A percentile compares a stretch with the other conserved stretches of the same genome.
phyloP scores from a whole-genome alignment of 2,797 vertebrate species.

The Linurgus olivaceus region DNA sequence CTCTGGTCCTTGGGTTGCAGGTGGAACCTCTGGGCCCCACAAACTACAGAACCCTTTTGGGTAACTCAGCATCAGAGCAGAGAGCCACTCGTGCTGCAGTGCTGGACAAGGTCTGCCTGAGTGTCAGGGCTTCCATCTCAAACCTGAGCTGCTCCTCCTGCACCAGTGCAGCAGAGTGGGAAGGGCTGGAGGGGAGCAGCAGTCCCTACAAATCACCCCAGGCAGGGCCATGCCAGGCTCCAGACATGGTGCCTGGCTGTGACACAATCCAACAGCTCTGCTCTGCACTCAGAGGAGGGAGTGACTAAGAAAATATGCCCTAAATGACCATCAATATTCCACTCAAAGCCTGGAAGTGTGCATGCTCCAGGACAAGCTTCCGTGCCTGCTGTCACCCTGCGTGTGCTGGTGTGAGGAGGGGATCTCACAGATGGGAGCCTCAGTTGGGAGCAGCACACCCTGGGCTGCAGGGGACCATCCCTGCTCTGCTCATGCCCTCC shows the following conservation, averaged over 20 bases:
- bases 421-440: neutral
- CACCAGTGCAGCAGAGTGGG: neutral
- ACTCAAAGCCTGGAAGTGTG: neutral
- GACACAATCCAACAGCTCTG: neutral
- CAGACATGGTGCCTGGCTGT: neutral
- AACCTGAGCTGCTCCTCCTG: neutral
- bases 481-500: neutral
- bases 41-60: neutral
- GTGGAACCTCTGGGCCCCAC: neutral
- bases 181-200: neutral
- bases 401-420: neutral
- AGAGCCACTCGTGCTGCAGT: neutral
- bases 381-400: neutral
- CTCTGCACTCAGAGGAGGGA: neutral
- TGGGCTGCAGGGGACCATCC: neutral
- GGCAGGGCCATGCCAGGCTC: neutral
- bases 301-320: neutral
- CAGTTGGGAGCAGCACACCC: neutral
- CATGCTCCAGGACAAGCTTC: neutral
- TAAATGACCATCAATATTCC: neutral
- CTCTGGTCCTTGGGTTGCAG: neutral
- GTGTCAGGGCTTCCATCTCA: fast-evolving
- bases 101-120: neutral
- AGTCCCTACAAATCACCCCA: neutral
- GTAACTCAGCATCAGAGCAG: neutral